phyloP scores from a whole-genome alignment of 2,888 invertebrate species.

The Tenthredo scrophulariae region DNA sequence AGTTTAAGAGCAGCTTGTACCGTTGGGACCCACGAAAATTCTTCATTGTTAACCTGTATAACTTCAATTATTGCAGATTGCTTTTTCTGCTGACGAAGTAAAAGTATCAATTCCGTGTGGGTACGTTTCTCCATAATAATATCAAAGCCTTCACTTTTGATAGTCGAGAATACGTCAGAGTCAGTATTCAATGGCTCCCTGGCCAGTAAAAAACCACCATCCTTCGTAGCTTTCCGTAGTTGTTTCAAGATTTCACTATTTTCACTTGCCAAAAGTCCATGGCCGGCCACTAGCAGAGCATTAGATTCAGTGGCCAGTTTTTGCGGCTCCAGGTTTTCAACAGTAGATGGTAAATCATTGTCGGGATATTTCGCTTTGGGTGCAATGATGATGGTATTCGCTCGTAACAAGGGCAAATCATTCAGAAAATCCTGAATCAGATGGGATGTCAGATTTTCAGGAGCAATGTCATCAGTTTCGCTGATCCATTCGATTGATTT shows the following conservation, averaged over 20 bases:
- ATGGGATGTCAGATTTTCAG: constrained; percentile 79
- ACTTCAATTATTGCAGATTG: constrained; percentile 66
- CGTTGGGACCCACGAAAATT: constrained; percentile 75
- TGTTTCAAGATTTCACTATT: constrained; percentile 51
- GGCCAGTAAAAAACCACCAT: constrained; percentile 69
- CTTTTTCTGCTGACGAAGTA: constrained; percentile 63
- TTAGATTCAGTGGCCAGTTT: constrained; percentile 81
- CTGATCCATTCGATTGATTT: constrained; percentile 74
- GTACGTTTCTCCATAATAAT: constrained; percentile 68
- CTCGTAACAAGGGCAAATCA: constrained; percentile 86
- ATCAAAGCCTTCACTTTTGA: constrained; percentile 57
- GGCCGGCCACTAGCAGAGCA: constrained; percentile 79
- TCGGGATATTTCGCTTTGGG: constrained; percentile 57
- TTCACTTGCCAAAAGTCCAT: constrained; percentile 78
- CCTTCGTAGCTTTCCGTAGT: constrained; percentile 57
- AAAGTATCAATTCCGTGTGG: constrained; percentile 63
- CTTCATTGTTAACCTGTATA: constrained; percentile 66
- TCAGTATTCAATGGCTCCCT: constrained; percentile 60
- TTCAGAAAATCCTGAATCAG: constrained; percentile 82
- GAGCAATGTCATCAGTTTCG: constrained; percentile 62
- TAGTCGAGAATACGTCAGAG: not conserved
- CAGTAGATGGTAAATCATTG: constrained; percentile 78
- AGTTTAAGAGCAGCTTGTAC: constrained; percentile 70
- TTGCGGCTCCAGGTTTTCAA: constrained; percentile 82
- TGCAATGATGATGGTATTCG: constrained; percentile 82